A percentile compares a stretch with the other conserved stretches of the same genome.
Evolutionary conservation across 2,113 vertebrate species (phyloP).

Genomic region (Notiomystis cincta): DNA sequence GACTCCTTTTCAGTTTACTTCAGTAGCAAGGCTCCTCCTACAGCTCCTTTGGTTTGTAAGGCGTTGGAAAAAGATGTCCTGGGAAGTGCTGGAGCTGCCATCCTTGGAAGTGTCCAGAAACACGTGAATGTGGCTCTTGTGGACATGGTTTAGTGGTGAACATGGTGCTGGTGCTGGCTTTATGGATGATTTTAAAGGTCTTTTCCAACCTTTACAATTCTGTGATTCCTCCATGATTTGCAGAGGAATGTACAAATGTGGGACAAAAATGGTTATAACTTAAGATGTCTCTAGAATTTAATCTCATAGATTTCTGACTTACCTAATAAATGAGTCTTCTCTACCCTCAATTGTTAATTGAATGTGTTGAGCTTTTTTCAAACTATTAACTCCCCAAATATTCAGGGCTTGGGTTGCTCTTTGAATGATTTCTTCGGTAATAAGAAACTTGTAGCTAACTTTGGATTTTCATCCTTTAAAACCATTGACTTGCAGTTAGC

Average conservation of each 20-base stretch:
- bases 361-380: not conserved
- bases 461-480: slow-evolving; percentile 9
- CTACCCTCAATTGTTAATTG: not conserved
- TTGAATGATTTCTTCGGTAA: not conserved
- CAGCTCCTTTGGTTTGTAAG: not conserved
- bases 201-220: not conserved
- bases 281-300: not conserved
- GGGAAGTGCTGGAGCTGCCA: fast-evolving
- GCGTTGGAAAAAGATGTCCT: not conserved
- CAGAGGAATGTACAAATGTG: fast-evolving
- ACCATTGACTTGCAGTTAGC: not conserved
- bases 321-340: not conserved
- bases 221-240: not conserved
- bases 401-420: not conserved
- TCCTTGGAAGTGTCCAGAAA: not conserved
- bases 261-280: not conserved
- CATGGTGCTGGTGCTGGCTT: not conserved
- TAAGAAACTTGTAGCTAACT: not conserved
- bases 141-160: not conserved
- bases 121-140: not conserved
- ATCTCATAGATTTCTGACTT: not conserved
- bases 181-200: too few species aligned
- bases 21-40: not conserved
- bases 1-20: not conserved
- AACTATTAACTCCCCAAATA: not conserved